Base-by-base conservation (phyloP, 2,888 invertebrate genomes). In the Mimas tiliae region DNA sequence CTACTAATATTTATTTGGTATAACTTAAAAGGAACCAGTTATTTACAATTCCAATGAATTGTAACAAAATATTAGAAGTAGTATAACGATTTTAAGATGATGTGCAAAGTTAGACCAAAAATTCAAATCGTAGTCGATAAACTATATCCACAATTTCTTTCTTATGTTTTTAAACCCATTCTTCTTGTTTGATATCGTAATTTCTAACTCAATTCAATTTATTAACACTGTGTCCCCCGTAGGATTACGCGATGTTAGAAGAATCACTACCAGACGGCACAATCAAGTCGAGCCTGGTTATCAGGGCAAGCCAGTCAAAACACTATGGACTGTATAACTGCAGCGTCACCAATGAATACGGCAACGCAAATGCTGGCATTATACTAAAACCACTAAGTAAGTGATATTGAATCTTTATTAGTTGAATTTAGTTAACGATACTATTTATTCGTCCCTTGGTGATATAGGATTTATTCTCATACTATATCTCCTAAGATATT, bases 281-380 rank as follows among this genome's bases (percentile, higher is more conserved):
- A 1, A 95, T 98, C 42, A 96, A 97, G 80, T 98, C 97, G 63
- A 97, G 96, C 62, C 92, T 99, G 67, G 96, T 98, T 66, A 97
- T 99, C 70, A 94, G 96, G 73, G 96, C 97, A 71, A 97, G 98
- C 64, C 96, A 96, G 77, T 96, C 96, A 14, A 95, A 95, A 72
- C 98, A 99, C 87, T 99, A 97, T 82, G 98, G 98, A 45, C 94
- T 96, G 70, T 99, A 98, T 92, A 99, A 98, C 90, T 99, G 99
- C 86, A 97, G 98, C 70, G 97, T 98, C 51, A 95, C 96, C 67
- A 99, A 99, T 85, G 96, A 96, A 66, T 98, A 97, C 79, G 99
- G 99, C 33, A 96, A 95, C 71, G 98, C 97, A 76, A 96, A 96
- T 48, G 95, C 96, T 74, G 96, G 97, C 76, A 98, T 99, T 69